Evolutionary conservation across 2,797 vertebrate genomes (phyloP), one percentile per base, ranked within the genome.

Genomic region (Sparus aurata): DNA sequence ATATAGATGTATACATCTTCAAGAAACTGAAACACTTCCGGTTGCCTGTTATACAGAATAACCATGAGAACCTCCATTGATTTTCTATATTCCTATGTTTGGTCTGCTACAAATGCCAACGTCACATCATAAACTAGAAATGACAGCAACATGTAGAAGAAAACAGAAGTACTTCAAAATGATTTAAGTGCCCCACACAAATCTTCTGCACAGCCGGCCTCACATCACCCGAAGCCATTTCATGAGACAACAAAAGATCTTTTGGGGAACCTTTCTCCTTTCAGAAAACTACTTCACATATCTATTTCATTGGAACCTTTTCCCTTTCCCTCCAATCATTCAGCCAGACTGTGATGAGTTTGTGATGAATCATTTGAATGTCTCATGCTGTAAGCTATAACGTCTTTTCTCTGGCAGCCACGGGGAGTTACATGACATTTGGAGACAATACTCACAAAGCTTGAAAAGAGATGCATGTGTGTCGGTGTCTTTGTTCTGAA

Each of bases 371-470:
- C 63, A 57, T 52, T 30, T 53, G 8, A 52, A 64, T 5, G 5
- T 18, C 23, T 74, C 38, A 4, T 3, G 2, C 57, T 73, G 45
- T 58, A 41, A 60, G 52, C 47, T 46, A 18, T 30, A 57, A 50
- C 8, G 17, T 47, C 43, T 71, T 50, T 50, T 58, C 45, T 27
- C 52, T 68, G 34, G 59, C 77, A 85, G 69, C 60, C n/a, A 4
- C 49, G 12, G 17, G 15, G 47, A 73, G 71, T 22, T 74, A 55
- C 62, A 27, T 38, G 57, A 54, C 69, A 59, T 60, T 66, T n/a
- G 7, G 34, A 72, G 50, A 68, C 62, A 49, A 75, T 64, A 23
- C 60, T 62, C 52, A 76, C 54, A 69, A 69, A 72, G 80, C 75
- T 67, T 18, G 60, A 58, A 60, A 75, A 53, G 22, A 50, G 18